Base-by-base conservation (phyloP, 2,113 vertebrate species). In the Collichthys lucidus region DNA sequence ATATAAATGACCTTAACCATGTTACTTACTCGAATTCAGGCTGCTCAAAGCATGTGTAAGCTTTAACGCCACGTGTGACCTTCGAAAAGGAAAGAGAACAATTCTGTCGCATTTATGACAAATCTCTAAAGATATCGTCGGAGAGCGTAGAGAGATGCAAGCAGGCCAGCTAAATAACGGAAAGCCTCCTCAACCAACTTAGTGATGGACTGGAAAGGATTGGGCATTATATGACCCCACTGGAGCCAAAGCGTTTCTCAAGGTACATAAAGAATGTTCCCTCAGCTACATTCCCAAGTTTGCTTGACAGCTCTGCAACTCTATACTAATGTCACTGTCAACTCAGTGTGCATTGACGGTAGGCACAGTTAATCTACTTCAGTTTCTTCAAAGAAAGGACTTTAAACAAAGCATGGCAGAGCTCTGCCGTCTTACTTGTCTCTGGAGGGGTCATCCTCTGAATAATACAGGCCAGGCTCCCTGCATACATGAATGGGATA, bases 321-420 rank as follows among this genome's bases (percentile, higher is more conserved):
- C 49, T 15, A 15, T 10, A 40, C 35, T 40, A 40, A 40, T 40
- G 35, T 46, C 35, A 29, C 46, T 29, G 31, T 56, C 9, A 22
- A 44, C 12, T 46, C 26, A 46, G 8, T 47, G 46, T 55, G 10
- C 31, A 24, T 11, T 68, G 29, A 67, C 66, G 17, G 46, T 44
- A 49, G n/a, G n/a, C 52, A 55, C 66, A 64, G 24, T 47, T 19
- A 46, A 64, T 71, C 40, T 72, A 46, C 68, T 57, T 52, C 49
- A 52, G 19, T 67, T 67, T 67, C 31, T 60, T 17, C 5, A 15
- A 14, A 61, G 44, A 66, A 53, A 73, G 17, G 44, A 19, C 35
- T 40, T 67, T 26, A 49, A 59, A 68, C 53, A 57, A 66, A 77
- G 55, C 56, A 20, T 24, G 26, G 44, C 46, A 31, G 66, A 62